Conservation (phyloP, 1,140 invertebrate species). For the Pectinophora gossypiella region DNA sequence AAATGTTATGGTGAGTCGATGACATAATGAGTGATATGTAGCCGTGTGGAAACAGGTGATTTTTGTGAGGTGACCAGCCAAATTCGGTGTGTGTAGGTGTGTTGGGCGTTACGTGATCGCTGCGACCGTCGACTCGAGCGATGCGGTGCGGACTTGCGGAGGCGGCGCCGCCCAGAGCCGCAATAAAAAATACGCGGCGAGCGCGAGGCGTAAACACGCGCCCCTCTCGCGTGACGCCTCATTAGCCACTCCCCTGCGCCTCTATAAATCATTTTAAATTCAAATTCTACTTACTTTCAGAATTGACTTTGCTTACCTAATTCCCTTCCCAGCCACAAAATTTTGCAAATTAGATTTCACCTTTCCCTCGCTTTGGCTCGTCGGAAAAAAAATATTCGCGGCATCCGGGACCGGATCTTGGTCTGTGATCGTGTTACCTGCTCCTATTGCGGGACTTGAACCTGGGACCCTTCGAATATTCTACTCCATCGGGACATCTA, state of each 20-base stretch:
- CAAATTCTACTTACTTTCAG: conserved; percentile 73
- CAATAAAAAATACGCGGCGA: conserved; percentile 50
- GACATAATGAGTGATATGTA: no score
- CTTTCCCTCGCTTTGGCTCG: conserved; percentile 40
- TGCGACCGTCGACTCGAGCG: conserved; percentile 19
- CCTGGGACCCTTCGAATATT: conserved; percentile 15
- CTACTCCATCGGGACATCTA: conserved; percentile 4
- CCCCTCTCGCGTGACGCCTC: conserved; percentile 69
- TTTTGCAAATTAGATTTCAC: conserved; percentile 70
- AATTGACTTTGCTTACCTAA: conserved; percentile 72
- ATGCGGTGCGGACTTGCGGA: conserved; percentile 9
- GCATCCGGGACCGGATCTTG: conserved; percentile 37
- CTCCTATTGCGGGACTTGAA: conserved; percentile 12
- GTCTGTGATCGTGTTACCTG: conserved; percentile 30
- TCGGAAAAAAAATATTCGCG: conserved; percentile 51
- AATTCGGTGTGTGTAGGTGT: conserved; percentile 28
- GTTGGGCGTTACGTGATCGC: conserved; percentile 27
- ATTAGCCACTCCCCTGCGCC: conserved; percentile 69
- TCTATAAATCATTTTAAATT: conserved; percentile 76
- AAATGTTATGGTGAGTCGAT: no score
- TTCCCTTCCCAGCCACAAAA: conserved; percentile 59
- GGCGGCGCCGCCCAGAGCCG: conserved; percentile 43
- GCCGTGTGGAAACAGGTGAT: no score
- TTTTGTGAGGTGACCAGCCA: no score
- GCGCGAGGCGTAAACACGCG: conserved; percentile 55